Conservation (phyloP, 2,797 vertebrate species). For the Acanthornis magna region DNA sequence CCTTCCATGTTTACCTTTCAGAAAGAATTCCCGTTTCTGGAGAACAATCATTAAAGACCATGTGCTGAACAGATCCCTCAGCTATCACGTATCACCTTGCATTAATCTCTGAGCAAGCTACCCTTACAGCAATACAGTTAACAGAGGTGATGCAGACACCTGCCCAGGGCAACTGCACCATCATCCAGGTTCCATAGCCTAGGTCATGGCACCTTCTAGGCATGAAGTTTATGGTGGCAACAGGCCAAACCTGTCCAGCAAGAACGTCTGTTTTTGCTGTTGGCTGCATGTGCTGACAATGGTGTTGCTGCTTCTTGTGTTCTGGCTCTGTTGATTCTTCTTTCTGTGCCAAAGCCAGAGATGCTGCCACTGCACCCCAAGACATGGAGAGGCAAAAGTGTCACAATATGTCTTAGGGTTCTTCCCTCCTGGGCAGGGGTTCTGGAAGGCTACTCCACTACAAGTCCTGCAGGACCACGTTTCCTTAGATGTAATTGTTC, state of each 20-base stretch:
- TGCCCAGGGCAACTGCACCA: neutral
- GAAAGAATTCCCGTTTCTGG: neutral
- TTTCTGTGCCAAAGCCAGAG: neutral
- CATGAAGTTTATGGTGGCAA: neutral
- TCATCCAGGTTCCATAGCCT: neutral
- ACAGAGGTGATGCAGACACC: neutral
- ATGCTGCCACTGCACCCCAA: neutral
- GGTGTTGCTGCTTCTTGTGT: rapidly evolving
- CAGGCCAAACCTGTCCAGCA: neutral
- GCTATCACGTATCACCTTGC: neutral
- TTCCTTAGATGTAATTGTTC: neutral
- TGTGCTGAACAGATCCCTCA: neutral
- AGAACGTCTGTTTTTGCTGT: neutral
- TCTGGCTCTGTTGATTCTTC: neutral
- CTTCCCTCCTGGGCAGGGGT: neutral
- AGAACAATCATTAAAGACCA: neutral
- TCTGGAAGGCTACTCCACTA: neutral
- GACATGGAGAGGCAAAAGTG: neutral
- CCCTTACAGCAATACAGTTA: neutral
- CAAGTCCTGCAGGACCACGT: neutral
- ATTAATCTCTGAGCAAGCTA: neutral
- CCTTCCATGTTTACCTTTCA: neutral
- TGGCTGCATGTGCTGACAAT: neutral
- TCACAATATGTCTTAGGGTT: neutral
- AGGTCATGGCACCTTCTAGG: neutral